Evolutionary conservation across 2,888 invertebrate species (phyloP), one percentile per base, ranked within the genome.

Genomic region (Macrosiphum euphorbiae): DNA sequence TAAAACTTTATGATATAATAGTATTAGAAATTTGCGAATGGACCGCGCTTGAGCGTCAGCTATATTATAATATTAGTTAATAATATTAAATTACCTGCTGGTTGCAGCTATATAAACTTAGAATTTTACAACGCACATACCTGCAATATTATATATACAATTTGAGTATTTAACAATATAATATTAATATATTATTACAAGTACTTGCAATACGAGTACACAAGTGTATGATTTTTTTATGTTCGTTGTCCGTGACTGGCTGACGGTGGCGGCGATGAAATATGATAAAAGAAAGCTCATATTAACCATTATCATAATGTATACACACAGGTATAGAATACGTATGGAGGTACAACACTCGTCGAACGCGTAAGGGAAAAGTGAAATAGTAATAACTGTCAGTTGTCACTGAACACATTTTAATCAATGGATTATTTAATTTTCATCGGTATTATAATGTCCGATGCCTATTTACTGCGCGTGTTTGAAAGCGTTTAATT

Each of bases 401-500:
- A n/a, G 35, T 58, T 41, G 16, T 91, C 58, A n/a, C 47, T 58
- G 44, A n/a, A 44, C 91, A 44, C 5, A 28, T 90, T 85, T 58
- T 26, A 86, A 86, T 86, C 85, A 52, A 91, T 47, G 11, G 20
- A 55, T 55, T 55, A 41, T 35, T 88, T 50, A 55, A 90, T 87
- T 44, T 88, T 20, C 88, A 41, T 92, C 44, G 41, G 55, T 44
- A 44, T n/a, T 55, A 11, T 47, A 47, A 47, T 47, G 11, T 47
- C 24, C 13, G 58, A 26, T 26, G 28, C 41, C 35, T 58, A 88
- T 55, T 55, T 92, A 88, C 52, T 55, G 88, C 26, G 88, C 24
- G 26, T 58, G 52, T 88, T 85, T 85, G 58, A 93, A 93, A 93
- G 93, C 89, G 89, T 93, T 93, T 90, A 85, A 88, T 92, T 88